Evolutionary conservation across 2,113 vertebrate species (phyloP).

Genomic region (Archilochus colubris): DNA sequence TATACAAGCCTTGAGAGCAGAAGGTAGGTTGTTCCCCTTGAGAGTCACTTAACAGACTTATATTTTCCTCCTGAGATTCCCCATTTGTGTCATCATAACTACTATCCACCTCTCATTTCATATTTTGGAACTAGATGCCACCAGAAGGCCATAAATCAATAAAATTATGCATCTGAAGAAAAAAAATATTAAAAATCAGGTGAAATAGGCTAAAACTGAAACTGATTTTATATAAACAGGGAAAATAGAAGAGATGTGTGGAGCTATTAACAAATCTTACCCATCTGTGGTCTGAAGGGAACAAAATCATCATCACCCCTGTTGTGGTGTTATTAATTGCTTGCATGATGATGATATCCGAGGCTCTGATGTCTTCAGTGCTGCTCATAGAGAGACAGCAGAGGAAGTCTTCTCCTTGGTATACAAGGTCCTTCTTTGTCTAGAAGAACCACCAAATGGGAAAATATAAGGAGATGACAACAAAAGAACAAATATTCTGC

Average conservation of each 20-base stretch:
- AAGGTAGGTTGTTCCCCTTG: background rate
- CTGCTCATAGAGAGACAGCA: background rate
- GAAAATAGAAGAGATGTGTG: background rate
- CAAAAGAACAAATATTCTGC: background rate
- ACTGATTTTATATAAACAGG: background rate
- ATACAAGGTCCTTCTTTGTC: background rate
- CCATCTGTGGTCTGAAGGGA: background rate
- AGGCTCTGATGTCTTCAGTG: rapidly evolving
- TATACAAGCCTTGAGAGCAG: background rate
- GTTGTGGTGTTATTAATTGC: background rate
- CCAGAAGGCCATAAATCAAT: background rate
- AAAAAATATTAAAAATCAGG: background rate
- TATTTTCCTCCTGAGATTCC: background rate
- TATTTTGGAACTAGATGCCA: background rate
- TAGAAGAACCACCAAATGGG: background rate
- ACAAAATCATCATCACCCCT: background rate
- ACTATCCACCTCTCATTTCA: background rate
- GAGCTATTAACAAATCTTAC: background rate
- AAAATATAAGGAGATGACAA: background rate
- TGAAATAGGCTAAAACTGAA: background rate
- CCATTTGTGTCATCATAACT: background rate
- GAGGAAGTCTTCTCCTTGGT: background rate
- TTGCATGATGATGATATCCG: background rate
- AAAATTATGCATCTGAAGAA: background rate
- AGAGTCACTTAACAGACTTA: background rate